phyloP scores from a whole-genome alignment of 1,140 invertebrate species.

The Lucilia sericata region DNA sequence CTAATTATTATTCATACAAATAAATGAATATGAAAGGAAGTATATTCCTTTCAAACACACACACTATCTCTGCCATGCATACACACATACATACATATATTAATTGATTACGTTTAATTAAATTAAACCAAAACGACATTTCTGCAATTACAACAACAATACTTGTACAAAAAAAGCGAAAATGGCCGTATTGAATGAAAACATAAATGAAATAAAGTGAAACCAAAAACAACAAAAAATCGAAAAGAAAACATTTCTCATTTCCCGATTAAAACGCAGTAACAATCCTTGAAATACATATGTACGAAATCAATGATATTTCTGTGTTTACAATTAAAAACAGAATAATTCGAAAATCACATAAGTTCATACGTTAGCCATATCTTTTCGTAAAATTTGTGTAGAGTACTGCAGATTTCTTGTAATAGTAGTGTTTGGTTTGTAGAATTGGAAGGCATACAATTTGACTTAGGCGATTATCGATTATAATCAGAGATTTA shows the following conservation, averaged over 20 bases:
- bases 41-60: not conserved
- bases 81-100: constrained; percentile 2
- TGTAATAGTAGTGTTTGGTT: too few relatives aligned
- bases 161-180: not conserved
- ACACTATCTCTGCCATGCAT: too few relatives aligned
- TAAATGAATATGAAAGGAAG: not conserved
- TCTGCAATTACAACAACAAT: constrained; percentile 29
- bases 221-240: not conserved
- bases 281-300: not conserved
- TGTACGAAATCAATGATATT: not conserved
- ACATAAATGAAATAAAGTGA: too few relatives aligned
- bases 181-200: not conserved
- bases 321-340: too few relatives aligned
- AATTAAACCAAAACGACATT: constrained; percentile 31
- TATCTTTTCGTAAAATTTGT: too few relatives aligned
- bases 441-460: too few relatives aligned
- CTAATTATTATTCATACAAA: not conserved
- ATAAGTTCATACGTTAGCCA: too few relatives aligned
- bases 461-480: too few relatives aligned
- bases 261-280: not conserved
- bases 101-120: constrained; percentile 37
- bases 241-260: not conserved
- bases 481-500: too few relatives aligned
- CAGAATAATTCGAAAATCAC: too few relatives aligned
- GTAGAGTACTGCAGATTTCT: too few relatives aligned